Conservation (phyloP, 2,797 vertebrate genomes). For the Lagorchestes hirsutus region DNA sequence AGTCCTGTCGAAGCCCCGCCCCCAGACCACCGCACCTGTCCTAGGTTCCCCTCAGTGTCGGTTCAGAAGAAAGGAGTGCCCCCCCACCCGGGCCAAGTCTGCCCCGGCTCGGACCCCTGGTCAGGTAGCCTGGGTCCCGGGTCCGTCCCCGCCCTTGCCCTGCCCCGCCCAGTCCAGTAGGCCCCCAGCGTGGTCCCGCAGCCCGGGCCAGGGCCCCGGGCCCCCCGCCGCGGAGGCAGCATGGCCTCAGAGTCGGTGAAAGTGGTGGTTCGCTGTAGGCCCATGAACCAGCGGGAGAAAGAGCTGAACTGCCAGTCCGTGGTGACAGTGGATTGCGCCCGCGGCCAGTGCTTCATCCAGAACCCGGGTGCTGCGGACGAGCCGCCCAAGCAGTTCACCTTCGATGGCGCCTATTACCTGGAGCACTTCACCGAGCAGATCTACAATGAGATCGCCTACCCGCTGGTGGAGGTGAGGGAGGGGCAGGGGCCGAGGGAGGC, state of each 20-base stretch:
- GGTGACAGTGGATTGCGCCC: constrained; percentile 85
- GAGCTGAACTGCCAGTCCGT: constrained; percentile 86
- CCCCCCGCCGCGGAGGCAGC: not conserved
- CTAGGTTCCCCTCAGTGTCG: not conserved
- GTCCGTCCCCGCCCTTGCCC: not conserved
- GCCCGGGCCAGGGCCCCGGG: not conserved
- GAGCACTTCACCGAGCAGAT: constrained; percentile 92
- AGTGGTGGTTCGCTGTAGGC: constrained; percentile 92
- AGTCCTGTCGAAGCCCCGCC: not conserved
- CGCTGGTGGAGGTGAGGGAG: constrained; percentile 91
- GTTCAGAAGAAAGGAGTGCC: not conserved
- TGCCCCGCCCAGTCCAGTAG: fast-evolving
- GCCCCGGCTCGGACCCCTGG: not conserved
- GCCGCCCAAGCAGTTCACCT: constrained; percentile 93
- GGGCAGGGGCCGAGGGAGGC: not conserved
- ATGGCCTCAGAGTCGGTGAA: constrained; percentile 92
- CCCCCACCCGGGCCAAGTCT: constrained; percentile 14
- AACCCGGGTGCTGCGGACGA: constrained; percentile 85
- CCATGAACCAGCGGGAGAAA: constrained; percentile 89
- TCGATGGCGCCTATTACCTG: constrained; percentile 90
- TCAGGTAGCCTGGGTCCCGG: not conserved
- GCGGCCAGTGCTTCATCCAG: constrained; percentile 91
- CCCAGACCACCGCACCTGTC: not conserved
- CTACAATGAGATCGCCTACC: constrained; percentile 93
- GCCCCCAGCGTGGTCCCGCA: not conserved